Conservation (phyloP, 2,797 vertebrate genomes). For the Acanthurus lineatus region DNA sequence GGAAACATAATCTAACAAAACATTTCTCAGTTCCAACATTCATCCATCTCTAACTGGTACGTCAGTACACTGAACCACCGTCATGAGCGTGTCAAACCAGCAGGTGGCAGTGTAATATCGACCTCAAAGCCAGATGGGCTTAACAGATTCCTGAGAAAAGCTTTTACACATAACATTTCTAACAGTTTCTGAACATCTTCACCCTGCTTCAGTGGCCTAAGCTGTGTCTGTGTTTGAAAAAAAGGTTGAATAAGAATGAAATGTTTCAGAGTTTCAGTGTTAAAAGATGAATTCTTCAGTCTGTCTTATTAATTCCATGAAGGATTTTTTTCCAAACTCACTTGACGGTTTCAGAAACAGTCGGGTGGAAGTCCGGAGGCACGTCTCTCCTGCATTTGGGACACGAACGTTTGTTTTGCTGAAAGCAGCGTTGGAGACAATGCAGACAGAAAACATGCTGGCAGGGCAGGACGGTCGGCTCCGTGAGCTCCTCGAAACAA, state of each 20-base stretch:
- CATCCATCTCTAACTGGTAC: too few relatives aligned
- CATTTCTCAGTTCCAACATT: neutral
- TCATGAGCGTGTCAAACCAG: too few relatives aligned
- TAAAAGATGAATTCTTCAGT: neutral
- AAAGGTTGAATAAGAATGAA: too few relatives aligned
- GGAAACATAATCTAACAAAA: neutral
- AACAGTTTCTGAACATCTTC: too few relatives aligned
- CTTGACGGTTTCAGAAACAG: constrained; percentile 62
- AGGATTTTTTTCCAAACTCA: constrained; percentile 57
- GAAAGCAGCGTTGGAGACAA: constrained; percentile 65
- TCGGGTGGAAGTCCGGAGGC: constrained; percentile 52
- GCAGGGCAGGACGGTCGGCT: constrained; percentile 80
- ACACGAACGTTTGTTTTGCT: constrained; percentile 48
- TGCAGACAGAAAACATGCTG: constrained; percentile 79
- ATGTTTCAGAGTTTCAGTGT: neutral
- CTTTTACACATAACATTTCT: too few relatives aligned
- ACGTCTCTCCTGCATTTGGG: constrained; percentile 74
- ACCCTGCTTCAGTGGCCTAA: too few relatives aligned
- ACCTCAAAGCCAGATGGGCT: too few relatives aligned
- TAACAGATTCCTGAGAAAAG: too few relatives aligned
- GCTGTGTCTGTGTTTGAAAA: too few relatives aligned
- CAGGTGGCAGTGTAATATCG: too few relatives aligned
- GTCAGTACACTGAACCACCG: too few relatives aligned
- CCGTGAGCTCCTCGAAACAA: constrained; percentile 68
- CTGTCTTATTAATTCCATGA: rapidly evolving